Percentiles rank a stretch among this genome's conserved stretches.
Conservation (phyloP, 2,888 invertebrate species). For the Petrolisthes manimaculis region DNA sequence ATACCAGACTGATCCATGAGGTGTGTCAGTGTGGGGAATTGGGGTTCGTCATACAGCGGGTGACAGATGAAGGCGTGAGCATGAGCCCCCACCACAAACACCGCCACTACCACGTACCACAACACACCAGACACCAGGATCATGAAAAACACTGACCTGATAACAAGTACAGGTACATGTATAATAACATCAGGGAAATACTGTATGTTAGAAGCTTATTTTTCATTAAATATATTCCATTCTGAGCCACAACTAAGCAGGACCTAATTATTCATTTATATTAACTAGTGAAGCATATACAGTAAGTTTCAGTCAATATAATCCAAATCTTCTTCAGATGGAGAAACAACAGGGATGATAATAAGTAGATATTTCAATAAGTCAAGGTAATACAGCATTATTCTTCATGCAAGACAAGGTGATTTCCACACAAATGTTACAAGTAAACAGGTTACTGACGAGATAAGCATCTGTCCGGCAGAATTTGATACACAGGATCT, state of each 20-base stretch:
- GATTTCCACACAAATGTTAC: no score
- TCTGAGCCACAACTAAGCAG: no score
- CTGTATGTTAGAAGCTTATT: no score
- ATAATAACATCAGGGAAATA: not conserved
- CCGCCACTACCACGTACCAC: conserved; percentile 75
- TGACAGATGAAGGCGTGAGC: conserved; percentile 80
- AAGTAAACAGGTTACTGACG: conserved; percentile 66
- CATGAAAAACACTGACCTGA: conserved; percentile 75
- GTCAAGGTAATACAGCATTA: no score
- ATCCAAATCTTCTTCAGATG: no score
- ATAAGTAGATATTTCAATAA: no score
- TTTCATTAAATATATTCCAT: no score
- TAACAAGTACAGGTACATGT: not conserved
- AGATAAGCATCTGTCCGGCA: conserved; percentile 70
- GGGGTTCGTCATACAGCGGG: conserved; percentile 78
- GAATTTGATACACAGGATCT: conserved; percentile 69
- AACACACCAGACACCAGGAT: conserved; percentile 75
- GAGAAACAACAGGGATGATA: no score
- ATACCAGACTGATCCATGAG: conserved; percentile 79
- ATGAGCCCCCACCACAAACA: conserved; percentile 77
- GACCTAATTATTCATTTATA: no score
- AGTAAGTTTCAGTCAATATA: no score
- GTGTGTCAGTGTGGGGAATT: conserved; percentile 77
- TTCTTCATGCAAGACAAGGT: no score
- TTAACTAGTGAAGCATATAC: no score